Conservation (phyloP, 2,113 vertebrate genomes). For the Lepus timidus region DNA sequence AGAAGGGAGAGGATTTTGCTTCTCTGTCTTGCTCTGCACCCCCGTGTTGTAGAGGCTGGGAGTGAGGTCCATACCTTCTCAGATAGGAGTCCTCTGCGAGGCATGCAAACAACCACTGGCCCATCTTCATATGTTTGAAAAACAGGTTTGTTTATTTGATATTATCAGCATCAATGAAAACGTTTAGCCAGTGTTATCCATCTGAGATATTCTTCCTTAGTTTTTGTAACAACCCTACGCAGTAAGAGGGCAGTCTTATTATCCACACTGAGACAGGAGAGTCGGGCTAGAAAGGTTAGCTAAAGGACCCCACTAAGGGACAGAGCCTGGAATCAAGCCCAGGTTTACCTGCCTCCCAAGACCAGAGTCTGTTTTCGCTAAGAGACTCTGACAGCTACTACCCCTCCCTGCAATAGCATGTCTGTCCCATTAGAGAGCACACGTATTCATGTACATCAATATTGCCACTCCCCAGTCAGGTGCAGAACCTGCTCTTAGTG, state of each 20-base stretch:
- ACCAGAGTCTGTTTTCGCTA: background rate
- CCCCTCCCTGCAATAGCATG: background rate
- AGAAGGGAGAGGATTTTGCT: background rate
- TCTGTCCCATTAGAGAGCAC: background rate
- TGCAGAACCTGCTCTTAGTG: background rate
- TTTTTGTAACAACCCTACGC: background rate
- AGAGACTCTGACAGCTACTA: background rate
- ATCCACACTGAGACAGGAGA: background rate
- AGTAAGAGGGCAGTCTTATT: background rate
- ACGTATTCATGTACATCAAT: background rate
- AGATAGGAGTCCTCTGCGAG: background rate
- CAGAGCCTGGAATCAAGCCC: constrained; percentile 35
- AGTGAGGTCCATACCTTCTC: background rate
- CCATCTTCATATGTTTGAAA: background rate
- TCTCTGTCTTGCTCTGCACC: background rate
- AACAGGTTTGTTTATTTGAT: background rate
- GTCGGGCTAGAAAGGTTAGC: background rate
- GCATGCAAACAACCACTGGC: background rate
- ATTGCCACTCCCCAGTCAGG: background rate
- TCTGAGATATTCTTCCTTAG: background rate
- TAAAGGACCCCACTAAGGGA: constrained; percentile 1
- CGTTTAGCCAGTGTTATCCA: background rate
- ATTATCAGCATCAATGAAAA: background rate
- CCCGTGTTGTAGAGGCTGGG: background rate
- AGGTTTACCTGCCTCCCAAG: background rate